Evolutionary conservation across 2,888 invertebrate species (phyloP), one percentile per base, ranked within the genome.

Genomic region (Caenorhabditis sp.): DNA sequence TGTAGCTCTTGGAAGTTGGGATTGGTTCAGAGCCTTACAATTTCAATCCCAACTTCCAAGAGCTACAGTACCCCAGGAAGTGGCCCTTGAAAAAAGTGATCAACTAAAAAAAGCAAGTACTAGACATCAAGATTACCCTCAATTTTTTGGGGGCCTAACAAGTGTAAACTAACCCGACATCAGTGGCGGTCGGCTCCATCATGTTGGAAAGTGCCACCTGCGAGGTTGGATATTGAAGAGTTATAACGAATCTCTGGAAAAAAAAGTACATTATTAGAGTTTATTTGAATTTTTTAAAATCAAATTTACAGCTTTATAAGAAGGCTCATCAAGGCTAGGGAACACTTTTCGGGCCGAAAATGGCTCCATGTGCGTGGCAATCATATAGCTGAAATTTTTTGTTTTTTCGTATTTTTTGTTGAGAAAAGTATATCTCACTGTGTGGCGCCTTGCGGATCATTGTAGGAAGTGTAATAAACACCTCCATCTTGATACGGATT

Each of bases 361-460:
- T 2, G 77, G 70, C 46, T 84, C 84, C 73, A 84, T 81, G 22
- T 80, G 79, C 5, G 82, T 82, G 20, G 81, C 83, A 27, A 83
- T 61, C 62, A 83, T 76, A 13, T 58, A 81, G 30, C 80, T 78
- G 46, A 61, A 76, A 59, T 7, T 4, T 32, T 9, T n/a, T 30
- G 9, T 45, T 27, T 41, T 9, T 35, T 9, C 9, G 13, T 9
- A 7, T 46, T 30, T 53, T 43, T 65, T 27, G 24, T 4, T 17
- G 6, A 15, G 2, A n/a, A 20, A 45, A 59, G n/a, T n/a, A n/a
- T n/a, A n/a, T n/a, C 70, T 71, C 15, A 78, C 78, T 78, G 76
- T 27, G 22, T 30, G 8, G 27, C 41, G 48, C 74, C 77, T 17
- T 74, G 45, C 2, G 50, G 48, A 46, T 76, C 78, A 43, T 50